phyloP scores from a whole-genome alignment of 1,140 invertebrate species.

The Calephelis nemesis region DNA sequence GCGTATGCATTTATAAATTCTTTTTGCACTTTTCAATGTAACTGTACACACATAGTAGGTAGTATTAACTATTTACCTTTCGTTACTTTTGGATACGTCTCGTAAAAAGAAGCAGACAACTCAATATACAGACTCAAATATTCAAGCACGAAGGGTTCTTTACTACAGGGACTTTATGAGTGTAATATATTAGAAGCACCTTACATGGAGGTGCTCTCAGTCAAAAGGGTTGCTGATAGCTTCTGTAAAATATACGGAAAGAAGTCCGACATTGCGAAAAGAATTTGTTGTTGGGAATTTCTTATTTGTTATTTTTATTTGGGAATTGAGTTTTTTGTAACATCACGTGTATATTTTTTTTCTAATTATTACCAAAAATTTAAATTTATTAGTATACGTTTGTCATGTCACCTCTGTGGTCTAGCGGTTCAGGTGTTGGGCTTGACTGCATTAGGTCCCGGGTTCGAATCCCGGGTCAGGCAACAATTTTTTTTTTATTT shows the following conservation, averaged over 20 bases:
- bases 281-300: background rate
- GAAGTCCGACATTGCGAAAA: background rate
- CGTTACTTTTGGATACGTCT: background rate
- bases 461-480: no score
- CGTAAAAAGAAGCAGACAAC: slow-evolving; percentile 6
- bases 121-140: slow-evolving; percentile 14
- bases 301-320: background rate
- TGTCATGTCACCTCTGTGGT: no score
- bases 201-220: slow-evolving; percentile 9
- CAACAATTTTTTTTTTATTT: no score
- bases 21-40: no score
- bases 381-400: no score
- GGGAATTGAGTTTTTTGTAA: background rate
- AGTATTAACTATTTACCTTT: background rate
- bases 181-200: slow-evolving; percentile 18
- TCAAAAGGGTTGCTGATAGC: slow-evolving; percentile 18
- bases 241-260: slow-evolving; percentile 13
- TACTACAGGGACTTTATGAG: slow-evolving; percentile 14
- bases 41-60: no score
- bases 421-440: no score
- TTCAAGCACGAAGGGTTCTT: slow-evolving; percentile 6
- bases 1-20: no score
- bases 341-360: no score
- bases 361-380: no score
- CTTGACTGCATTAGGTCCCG: no score